Evolutionary conservation across 2,113 vertebrate genomes (phyloP).

Genomic region (Carassius auratus): DNA sequence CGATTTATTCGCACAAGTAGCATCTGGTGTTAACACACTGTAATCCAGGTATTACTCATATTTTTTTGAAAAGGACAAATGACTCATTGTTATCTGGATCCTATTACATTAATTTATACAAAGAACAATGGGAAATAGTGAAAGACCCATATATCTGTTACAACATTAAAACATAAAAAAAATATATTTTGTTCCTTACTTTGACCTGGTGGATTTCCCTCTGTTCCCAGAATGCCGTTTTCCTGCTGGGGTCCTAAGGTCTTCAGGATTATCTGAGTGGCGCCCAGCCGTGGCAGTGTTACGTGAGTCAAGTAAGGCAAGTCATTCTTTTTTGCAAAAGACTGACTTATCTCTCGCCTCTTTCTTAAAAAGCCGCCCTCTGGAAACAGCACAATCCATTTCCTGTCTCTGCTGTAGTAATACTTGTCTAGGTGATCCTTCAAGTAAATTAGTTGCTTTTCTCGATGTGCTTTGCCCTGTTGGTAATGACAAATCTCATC

Average conservation of each 20-base stretch:
- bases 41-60: background rate
- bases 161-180: background rate
- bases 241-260: conserved; percentile 85
- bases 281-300: conserved; percentile 92
- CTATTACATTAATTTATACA: background rate
- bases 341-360: conserved; percentile 95
- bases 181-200: conserved; percentile 72
- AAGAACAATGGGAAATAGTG: no score
- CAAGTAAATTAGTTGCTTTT: conserved; percentile 92
- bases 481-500: conserved; percentile 4
- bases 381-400: conserved; percentile 98
- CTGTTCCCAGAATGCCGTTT: conserved; percentile 84
- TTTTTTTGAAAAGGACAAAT: no score
- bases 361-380: conserved; percentile 98
- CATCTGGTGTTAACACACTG: no score
- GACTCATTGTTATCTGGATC: no score
- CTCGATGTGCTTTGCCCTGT: conserved; percentile 91
- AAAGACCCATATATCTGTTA: background rate
- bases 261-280: conserved; percentile 90
- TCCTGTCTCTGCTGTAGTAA: conserved; percentile 91
- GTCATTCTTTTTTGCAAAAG: conserved; percentile 93
- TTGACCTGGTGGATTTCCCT: conserved; percentile 68
- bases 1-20: no score
- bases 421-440: conserved; percentile 92
- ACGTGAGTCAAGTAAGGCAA: conserved; percentile 94